A percentile compares a stretch with the other conserved stretches of the same genome.
Conservation (phyloP, 2,113 vertebrate species). For the Stigmatopora nigra region DNA sequence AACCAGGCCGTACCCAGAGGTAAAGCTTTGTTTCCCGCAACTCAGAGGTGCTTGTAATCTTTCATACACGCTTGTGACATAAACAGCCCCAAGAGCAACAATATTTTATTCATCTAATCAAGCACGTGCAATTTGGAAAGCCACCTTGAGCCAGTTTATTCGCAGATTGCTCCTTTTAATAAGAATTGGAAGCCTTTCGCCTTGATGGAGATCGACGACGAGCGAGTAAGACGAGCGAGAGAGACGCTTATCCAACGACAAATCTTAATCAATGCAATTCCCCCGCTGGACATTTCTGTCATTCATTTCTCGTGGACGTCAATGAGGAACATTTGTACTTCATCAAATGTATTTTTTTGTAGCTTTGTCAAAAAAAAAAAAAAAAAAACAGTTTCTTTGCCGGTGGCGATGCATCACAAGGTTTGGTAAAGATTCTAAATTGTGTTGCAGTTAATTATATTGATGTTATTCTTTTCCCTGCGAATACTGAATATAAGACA, state of each 20-base stretch:
- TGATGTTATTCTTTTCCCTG: too few relatives aligned
- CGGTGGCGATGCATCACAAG: background rate
- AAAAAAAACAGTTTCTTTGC: background rate
- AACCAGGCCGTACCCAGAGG: constrained; percentile 38
- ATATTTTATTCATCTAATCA: constrained; percentile 48
- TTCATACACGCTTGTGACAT: constrained; percentile 50
- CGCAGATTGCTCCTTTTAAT: constrained; percentile 13
- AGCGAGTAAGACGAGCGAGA: constrained; percentile 2
- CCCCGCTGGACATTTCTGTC: background rate
- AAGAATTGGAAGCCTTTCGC: constrained; percentile 12
- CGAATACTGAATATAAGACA: too few relatives aligned
- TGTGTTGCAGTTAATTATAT: too few relatives aligned
- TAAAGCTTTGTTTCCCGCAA: constrained; percentile 44
- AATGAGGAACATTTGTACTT: background rate
- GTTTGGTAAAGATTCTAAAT: too few relatives aligned
- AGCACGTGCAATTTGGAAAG: constrained; percentile 34
- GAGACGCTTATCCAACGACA: background rate
- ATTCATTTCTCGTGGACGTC: background rate
- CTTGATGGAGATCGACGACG: background rate
- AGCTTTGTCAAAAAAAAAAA: background rate
- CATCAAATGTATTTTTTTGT: too few relatives aligned
- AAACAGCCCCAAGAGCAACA: constrained; percentile 49
- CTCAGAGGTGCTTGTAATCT: constrained; percentile 56
- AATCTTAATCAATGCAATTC: background rate
- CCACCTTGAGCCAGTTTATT: constrained; percentile 34